These are phyloP conservation scores for Chaetorhynchus papuensis DNA, from an alignment of 2,113 vertebrate genomes.

Conservation along the genomic window DNA sequence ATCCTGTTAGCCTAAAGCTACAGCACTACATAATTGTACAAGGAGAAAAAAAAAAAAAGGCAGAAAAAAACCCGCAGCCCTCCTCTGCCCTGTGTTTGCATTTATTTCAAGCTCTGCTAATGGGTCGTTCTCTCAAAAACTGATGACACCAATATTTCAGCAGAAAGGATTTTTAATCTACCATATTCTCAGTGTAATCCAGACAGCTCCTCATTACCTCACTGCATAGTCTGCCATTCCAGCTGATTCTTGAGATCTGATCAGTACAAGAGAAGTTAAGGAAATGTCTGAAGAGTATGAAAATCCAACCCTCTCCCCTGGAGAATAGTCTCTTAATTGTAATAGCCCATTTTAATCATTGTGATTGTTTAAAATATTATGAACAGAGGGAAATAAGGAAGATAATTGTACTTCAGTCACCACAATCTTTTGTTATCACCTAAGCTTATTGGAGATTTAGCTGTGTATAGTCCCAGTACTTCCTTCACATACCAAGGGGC, in stretches of 20 bases:
- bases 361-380: constrained; percentile 73
- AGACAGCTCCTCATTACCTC: neutral
- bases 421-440: constrained; percentile 66
- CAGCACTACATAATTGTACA: constrained; percentile 2
- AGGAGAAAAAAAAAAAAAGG: neutral
- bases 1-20: constrained; percentile 65
- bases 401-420: constrained; percentile 68
- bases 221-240: constrained; percentile 11
- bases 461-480: neutral
- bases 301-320: neutral
- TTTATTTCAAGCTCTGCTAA: neutral
- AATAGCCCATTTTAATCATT: constrained; percentile 75
- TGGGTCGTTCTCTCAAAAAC: constrained; percentile 12
- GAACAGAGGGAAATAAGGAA: constrained; percentile 56
- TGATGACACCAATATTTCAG: neutral
- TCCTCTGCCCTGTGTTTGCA: neutral
- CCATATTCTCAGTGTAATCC: constrained; percentile 26
- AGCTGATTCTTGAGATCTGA: constrained; percentile 38
- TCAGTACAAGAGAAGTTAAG: constrained; percentile 37
- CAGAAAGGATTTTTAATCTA: constrained; percentile 29
- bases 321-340: constrained; percentile 75
- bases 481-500: constrained; percentile 67
- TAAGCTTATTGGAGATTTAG: constrained; percentile 51
- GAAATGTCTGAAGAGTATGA: constrained; percentile 45
- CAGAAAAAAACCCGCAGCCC: neutral